These are phyloP conservation scores for Mirza zaza DNA, from an alignment of 2,113 vertebrate species.

Conservation along the genomic window DNA sequence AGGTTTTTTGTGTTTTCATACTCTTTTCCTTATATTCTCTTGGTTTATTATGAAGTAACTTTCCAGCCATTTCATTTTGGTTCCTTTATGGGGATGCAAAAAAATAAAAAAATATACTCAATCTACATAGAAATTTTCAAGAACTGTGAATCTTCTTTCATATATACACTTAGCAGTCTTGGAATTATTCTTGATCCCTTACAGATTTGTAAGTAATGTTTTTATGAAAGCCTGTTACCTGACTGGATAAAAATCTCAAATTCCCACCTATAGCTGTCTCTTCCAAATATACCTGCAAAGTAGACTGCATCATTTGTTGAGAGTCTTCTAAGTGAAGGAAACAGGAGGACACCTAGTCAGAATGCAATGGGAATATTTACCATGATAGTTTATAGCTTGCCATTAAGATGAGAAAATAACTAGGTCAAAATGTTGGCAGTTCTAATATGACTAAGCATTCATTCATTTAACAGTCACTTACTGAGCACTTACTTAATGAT, in stretches of 20 bases:
- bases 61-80: slow-evolving; percentile 24
- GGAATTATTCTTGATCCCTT: background rate
- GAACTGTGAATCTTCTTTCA: background rate
- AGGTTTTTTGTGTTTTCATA: background rate
- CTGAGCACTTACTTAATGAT: background rate
- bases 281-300: background rate
- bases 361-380: background rate
- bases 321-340: background rate
- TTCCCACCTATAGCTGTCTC: background rate
- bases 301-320: background rate
- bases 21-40: background rate
- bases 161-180: background rate
- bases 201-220: background rate
- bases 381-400: background rate
- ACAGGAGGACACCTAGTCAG: background rate
- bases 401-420: background rate
- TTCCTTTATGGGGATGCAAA: background rate
- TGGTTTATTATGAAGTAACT: background rate
- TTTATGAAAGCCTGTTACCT: background rate
- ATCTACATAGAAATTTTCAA: background rate
- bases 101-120: background rate
- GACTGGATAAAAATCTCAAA: background rate
- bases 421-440: background rate
- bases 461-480: background rate
- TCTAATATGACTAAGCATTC: background rate